Percentiles rank a stretch among this genome's conserved stretches.
phyloP scores from a whole-genome alignment of 2,888 invertebrate species.

The Drosophila lutescens region DNA sequence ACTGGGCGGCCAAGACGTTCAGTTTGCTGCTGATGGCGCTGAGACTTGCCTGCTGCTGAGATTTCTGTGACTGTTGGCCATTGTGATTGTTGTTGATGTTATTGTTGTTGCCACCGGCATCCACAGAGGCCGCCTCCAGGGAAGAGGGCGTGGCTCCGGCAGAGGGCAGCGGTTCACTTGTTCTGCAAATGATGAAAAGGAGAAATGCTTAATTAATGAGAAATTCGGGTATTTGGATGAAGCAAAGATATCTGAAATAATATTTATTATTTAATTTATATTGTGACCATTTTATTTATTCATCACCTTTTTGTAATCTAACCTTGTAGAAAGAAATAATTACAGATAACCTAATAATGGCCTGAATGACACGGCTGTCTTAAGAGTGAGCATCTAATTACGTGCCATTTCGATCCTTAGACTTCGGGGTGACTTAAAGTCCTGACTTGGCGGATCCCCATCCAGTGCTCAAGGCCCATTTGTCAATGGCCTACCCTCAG shows the following conservation, averaged over 20 bases:
- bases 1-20: slow-evolving; percentile 31
- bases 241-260: background rate
- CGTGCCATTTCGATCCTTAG: background rate
- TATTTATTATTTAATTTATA: too few species aligned
- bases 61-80: slow-evolving; percentile 61
- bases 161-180: slow-evolving; percentile 63
- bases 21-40: slow-evolving; percentile 60
- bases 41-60: slow-evolving; percentile 65
- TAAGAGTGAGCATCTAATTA: background rate
- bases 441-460: background rate
- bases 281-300: too few species aligned
- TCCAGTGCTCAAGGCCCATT: slow-evolving; percentile 40
- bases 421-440: slow-evolving; percentile 5
- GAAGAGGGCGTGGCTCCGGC: slow-evolving; percentile 43
- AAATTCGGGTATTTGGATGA: too few species aligned
- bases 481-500: slow-evolving; percentile 41
- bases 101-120: slow-evolving; percentile 12
- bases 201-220: slow-evolving; percentile 1
- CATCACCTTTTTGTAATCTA: background rate
- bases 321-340: background rate
- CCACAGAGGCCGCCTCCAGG: slow-evolving; percentile 38
- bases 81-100: slow-evolving; percentile 59
- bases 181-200: slow-evolving; percentile 54
- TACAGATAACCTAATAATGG: background rate
- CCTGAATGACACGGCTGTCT: background rate